Percentiles rank a stretch among this genome's conserved stretches.
Conservation (phyloP, 2,113 vertebrate species). For the Hymenochirus boettgeri region DNA sequence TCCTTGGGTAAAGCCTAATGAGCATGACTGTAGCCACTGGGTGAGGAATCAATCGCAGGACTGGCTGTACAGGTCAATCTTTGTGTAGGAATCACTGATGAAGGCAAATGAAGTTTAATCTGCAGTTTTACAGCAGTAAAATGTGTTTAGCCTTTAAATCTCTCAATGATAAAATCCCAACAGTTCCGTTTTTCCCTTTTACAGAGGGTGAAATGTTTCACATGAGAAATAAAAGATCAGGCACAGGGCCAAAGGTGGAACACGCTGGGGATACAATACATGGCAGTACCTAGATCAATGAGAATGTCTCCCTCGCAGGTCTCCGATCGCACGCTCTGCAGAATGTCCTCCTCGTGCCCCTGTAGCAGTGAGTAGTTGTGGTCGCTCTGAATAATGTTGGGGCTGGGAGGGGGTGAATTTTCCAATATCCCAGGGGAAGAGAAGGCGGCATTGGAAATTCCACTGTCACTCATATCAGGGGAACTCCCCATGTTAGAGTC, state of each 20-base stretch:
- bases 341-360: not conserved
- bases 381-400: constrained; percentile 9
- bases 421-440: not conserved
- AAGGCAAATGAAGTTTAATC: too few species aligned
- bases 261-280: not conserved
- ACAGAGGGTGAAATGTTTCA: too few species aligned
- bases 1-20: too few species aligned
- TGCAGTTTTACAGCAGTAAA: too few species aligned
- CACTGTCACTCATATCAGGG: constrained; percentile 26
- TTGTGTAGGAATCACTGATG: too few species aligned
- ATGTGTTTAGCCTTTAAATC: too few species aligned
- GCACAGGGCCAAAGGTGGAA: not conserved
- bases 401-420: not conserved
- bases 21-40: too few species aligned
- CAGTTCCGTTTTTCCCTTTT: too few species aligned
- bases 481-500: not conserved
- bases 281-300: constrained; percentile 19
- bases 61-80: too few species aligned
- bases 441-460: constrained; percentile 5
- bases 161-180: too few species aligned
- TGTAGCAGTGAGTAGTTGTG: constrained; percentile 25
- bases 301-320: constrained; percentile 24
- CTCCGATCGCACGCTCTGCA: constrained; percentile 27
- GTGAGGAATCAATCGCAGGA: too few species aligned
- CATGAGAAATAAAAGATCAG: not conserved